Conservation (phyloP, 2,797 vertebrate genomes). For the Falco naumanni region DNA sequence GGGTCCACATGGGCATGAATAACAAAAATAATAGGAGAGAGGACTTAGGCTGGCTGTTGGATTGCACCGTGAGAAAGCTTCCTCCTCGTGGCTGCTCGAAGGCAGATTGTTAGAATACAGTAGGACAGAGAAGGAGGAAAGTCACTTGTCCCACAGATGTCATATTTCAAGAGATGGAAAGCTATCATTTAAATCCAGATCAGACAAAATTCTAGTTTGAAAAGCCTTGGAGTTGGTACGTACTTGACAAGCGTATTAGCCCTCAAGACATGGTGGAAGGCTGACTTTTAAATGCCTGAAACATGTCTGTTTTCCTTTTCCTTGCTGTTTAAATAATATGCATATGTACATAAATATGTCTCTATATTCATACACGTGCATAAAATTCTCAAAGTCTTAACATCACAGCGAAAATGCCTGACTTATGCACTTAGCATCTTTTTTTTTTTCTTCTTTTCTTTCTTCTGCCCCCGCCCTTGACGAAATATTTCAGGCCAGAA, state of each 20-base stretch:
- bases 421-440: not conserved
- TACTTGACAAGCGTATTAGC: not conserved
- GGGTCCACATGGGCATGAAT: fast-evolving
- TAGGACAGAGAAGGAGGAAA: not conserved
- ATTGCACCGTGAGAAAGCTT: not conserved
- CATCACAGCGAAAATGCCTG: not conserved
- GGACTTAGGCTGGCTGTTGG: not conserved
- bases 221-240: not conserved
- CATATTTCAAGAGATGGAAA: not conserved
- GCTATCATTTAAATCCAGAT: not conserved
- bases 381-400: not conserved
- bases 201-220: not conserved
- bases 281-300: not conserved
- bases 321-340: not conserved
- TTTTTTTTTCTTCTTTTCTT: not conserved
- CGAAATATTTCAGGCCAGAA: slow-evolving; percentile 82
- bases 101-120: not conserved
- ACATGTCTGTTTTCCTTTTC: not conserved
- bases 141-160: not conserved
- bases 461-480: not conserved
- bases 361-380: not conserved
- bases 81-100: not conserved
- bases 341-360: fast-evolving
- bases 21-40: fast-evolving
- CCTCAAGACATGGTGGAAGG: not conserved